Evolutionary conservation across 2,888 invertebrate genomes (phyloP).

Genomic region (Ochropacha duplaris): DNA sequence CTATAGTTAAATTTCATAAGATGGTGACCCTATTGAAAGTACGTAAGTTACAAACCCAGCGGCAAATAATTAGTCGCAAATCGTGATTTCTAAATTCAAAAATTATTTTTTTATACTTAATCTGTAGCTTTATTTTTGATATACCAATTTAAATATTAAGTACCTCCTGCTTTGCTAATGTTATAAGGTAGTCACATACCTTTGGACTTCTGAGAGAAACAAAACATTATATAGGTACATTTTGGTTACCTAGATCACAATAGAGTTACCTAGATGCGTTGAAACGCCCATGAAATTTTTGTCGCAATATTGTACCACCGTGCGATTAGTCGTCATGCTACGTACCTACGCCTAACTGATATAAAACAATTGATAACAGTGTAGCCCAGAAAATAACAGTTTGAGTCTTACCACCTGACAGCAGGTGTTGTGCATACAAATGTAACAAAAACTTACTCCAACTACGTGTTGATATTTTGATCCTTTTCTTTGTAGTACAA

Average conservation of each 20-base stretch:
- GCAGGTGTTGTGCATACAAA: slow-evolving; percentile 19
- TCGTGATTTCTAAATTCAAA: background rate
- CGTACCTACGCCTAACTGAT: slow-evolving; percentile 22
- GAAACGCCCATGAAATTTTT: background rate
- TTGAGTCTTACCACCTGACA: slow-evolving; percentile 23
- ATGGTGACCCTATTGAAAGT: background rate
- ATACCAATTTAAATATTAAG: too few relatives aligned
- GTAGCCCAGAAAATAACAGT: slow-evolving; percentile 23
- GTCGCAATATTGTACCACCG: background rate
- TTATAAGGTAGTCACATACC: too few relatives aligned
- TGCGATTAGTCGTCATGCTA: slow-evolving; percentile 14
- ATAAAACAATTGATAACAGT: slow-evolving; percentile 35
- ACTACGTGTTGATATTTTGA: slow-evolving; percentile 23
- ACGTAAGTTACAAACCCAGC: background rate
- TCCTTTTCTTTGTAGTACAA: slow-evolving; percentile 5
- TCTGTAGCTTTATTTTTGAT: too few relatives aligned
- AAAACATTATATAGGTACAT: too few relatives aligned
- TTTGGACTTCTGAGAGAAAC: too few relatives aligned
- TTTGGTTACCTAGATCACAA: too few relatives aligned
- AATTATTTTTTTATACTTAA: too few relatives aligned
- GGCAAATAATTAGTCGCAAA: background rate
- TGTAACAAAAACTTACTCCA: background rate
- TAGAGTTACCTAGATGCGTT: too few relatives aligned
- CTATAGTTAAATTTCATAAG: background rate
- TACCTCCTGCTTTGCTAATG: too few relatives aligned